Conservation (phyloP, 2,888 invertebrate species). For the Lasioglossum oenotherae region DNA sequence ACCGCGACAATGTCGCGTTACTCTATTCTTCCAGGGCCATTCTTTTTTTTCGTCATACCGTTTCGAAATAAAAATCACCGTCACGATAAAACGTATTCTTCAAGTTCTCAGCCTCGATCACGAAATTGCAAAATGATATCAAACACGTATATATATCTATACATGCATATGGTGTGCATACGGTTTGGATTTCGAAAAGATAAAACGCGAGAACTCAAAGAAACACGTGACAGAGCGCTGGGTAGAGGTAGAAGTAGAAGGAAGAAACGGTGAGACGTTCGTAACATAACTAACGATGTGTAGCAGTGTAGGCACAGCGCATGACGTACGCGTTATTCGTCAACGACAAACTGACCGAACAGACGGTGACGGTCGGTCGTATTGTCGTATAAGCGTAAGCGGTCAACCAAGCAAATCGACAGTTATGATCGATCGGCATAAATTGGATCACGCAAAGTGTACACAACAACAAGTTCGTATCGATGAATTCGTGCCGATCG, state of each 20-base stretch:
- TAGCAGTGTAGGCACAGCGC: background rate
- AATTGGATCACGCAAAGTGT: constrained; percentile 19
- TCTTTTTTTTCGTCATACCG: background rate
- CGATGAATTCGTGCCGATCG: constrained; percentile 40
- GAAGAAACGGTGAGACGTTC: constrained; percentile 6
- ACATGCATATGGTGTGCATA: background rate
- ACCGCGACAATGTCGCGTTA: background rate
- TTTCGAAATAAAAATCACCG: background rate
- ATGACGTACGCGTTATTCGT: constrained; percentile 32
- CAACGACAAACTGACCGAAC: constrained; percentile 33
- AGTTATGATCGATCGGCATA: constrained; percentile 47
- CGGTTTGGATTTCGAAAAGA: background rate
- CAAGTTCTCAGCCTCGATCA: background rate
- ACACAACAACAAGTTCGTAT: background rate
- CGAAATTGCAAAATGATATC: background rate
- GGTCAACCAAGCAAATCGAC: constrained; percentile 15
- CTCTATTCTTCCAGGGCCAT: background rate
- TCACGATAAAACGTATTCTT: background rate
- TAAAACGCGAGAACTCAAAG: background rate
- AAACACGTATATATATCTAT: background rate
- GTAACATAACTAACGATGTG: background rate
- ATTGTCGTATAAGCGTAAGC: background rate
- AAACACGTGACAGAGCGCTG: constrained; percentile 11
- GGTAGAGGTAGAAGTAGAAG: background rate
- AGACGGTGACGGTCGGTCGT: constrained; percentile 29